These are phyloP conservation scores for Hydrocynus forskahlii DNA, from an alignment of 2,797 vertebrate genomes.

Conservation along the genomic window DNA sequence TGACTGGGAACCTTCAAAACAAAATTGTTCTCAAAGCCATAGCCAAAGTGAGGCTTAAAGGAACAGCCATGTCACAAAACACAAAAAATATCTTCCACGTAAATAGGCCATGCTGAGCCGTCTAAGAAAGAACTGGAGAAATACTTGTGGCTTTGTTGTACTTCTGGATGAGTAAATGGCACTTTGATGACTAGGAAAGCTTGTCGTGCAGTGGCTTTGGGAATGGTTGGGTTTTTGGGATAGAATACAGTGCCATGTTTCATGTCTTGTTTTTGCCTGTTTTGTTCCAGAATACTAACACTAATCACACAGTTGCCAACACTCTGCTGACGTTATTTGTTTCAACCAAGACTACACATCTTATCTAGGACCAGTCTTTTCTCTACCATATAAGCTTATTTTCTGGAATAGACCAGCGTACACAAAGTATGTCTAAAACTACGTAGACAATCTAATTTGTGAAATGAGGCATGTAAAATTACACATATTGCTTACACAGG, in stretches of 20 bases:
- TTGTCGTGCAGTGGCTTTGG: not conserved
- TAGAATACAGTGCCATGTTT: not conserved
- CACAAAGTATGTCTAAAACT: too few relatives aligned
- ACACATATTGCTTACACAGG: too few relatives aligned
- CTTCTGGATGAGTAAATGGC: constrained; percentile 3
- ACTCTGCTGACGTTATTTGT: not conserved
- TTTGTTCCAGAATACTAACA: not conserved
- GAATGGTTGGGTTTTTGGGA: not conserved
- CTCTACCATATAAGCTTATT: not conserved
- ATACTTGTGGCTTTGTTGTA: not conserved
- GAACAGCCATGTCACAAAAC: not conserved
- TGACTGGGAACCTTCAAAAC: constrained; percentile 6
- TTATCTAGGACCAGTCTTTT: not conserved
- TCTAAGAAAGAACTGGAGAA: not conserved
- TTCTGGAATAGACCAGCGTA: too few relatives aligned
- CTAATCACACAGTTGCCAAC: not conserved
- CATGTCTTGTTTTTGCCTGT: not conserved
- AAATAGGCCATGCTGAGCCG: not conserved
- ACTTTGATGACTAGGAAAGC: not conserved
- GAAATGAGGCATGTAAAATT: too few relatives aligned
- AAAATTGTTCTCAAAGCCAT: not conserved
- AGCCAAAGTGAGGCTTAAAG: not conserved
- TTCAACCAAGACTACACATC: not conserved
- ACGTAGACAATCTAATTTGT: too few relatives aligned
- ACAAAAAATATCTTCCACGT: not conserved